These are phyloP conservation scores for Nephrocerus scutellatus DNA, from an alignment of 2,888 invertebrate species.

Conservation along the genomic window DNA sequence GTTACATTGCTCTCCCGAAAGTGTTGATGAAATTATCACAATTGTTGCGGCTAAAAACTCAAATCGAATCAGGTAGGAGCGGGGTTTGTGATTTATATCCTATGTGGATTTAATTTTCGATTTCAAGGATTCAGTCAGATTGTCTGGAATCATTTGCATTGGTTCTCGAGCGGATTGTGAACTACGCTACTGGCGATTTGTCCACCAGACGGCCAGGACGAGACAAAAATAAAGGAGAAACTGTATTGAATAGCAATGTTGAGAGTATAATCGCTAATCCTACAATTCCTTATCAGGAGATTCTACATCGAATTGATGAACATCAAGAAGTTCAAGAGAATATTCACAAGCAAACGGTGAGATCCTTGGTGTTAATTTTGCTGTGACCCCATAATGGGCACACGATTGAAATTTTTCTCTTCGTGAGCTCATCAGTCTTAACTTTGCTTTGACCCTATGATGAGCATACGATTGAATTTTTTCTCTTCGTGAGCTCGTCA, in stretches of 20 bases:
- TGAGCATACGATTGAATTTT: no score
- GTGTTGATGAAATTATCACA: slow-evolving; percentile 36
- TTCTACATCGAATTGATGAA: slow-evolving; percentile 38
- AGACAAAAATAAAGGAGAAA: slow-evolving; percentile 26
- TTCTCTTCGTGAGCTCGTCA: no score
- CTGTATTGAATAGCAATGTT: slow-evolving; percentile 27
- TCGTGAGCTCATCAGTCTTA: no score
- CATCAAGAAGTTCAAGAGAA: slow-evolving; percentile 42
- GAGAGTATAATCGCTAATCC: slow-evolving; percentile 34
- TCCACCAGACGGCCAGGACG: slow-evolving; percentile 20
- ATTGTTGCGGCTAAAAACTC: slow-evolving; percentile 46
- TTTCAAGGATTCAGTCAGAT: slow-evolving; percentile 42
- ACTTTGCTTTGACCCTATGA: no score
- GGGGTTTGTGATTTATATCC: background rate
- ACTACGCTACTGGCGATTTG: slow-evolving; percentile 25
- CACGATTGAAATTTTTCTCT: no score
- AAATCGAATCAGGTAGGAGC: slow-evolving; percentile 38
- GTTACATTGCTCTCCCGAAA: slow-evolving; percentile 33
- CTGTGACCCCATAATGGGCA: no score
- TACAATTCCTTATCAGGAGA: slow-evolving; percentile 35
- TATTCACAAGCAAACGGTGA: slow-evolving; percentile 40
- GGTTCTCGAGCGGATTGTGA: slow-evolving; percentile 39
- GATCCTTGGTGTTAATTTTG: no score
- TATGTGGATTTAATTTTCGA: background rate
- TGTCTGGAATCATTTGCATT: slow-evolving; percentile 40